Conservation (phyloP, 2,113 vertebrate genomes). For the Axis porcinus region DNA sequence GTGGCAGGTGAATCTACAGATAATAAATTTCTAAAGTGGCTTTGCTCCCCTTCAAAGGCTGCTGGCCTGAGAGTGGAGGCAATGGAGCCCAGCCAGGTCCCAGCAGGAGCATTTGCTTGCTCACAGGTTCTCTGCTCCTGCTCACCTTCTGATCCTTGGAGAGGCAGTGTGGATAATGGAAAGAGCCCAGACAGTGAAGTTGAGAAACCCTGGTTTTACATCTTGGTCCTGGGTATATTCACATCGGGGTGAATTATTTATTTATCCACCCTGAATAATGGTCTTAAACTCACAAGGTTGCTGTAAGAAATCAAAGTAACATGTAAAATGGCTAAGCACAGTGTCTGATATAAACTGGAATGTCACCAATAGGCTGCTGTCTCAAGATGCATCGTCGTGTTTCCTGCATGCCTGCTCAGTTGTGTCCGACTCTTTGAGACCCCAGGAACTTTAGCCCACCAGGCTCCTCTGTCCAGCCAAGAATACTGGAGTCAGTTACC, state of each 20-base stretch:
- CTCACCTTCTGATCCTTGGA: neutral
- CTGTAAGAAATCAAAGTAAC: neutral
- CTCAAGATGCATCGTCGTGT: neutral
- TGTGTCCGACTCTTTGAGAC: neutral
- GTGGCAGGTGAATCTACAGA: neutral
- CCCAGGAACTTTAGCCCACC: neutral
- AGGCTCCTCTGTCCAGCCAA: neutral
- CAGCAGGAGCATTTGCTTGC: fast-evolving
- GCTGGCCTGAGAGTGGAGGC: neutral
- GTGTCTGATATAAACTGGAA: neutral
- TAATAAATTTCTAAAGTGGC: neutral
- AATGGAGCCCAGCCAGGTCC: neutral
- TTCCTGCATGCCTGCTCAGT: neutral
- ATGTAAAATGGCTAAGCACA: neutral
- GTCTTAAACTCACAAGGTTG: neutral
- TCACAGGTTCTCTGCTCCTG: fast-evolving
- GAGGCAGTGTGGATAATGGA: fast-evolving
- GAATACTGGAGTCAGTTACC: neutral
- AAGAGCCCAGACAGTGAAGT: neutral
- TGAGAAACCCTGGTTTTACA: neutral
- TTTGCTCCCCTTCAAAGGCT: neutral
- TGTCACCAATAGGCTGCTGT: neutral
- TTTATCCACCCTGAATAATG: neutral
- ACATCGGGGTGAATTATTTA: neutral
- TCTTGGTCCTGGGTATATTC: neutral